These are phyloP conservation scores for Drosophila vallismaia DNA, from an alignment of 2,888 invertebrate genomes.

Conservation along the genomic window DNA sequence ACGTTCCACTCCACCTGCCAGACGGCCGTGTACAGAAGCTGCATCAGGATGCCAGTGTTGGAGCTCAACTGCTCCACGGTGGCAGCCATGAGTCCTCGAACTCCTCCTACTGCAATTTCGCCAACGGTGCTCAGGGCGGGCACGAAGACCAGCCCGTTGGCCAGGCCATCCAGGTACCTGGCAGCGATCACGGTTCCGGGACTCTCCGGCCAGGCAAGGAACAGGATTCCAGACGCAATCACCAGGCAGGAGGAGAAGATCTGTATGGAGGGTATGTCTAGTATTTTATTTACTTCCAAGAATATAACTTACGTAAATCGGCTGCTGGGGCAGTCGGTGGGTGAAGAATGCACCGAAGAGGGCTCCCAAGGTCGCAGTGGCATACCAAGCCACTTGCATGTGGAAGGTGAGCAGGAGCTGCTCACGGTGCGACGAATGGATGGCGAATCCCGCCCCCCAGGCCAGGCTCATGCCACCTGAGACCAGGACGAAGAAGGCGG, in stretches of 20 bases:
- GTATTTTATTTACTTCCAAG: neutral
- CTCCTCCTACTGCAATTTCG: conserved; percentile 63
- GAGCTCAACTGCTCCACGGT: conserved; percentile 68
- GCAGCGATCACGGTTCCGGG: conserved; percentile 59
- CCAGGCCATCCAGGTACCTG: conserved; percentile 81
- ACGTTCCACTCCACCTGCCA: conserved; percentile 56
- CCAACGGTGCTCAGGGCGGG: conserved; percentile 75
- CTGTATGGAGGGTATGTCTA: conserved; percentile 39
- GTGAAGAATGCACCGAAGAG: conserved; percentile 63
- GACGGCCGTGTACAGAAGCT: conserved; percentile 61
- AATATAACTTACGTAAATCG: conserved; percentile 67
- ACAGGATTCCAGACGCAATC: conserved; percentile 70
- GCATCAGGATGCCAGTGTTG: conserved; percentile 72
- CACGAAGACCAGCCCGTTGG: conserved; percentile 78
- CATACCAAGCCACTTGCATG: conserved; percentile 75
- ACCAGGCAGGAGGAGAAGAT: conserved; percentile 66
- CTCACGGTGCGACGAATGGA: conserved; percentile 60
- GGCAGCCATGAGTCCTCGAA: conserved; percentile 72
- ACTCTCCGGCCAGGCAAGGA: conserved; percentile 49
- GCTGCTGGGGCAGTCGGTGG: conserved; percentile 63
- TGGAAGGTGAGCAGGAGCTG: conserved; percentile 41
- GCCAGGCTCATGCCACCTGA: conserved; percentile 80
- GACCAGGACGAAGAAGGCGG: conserved; percentile 68
- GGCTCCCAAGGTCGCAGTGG: conserved; percentile 73
- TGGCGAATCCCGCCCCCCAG: conserved; percentile 73